Evolutionary conservation across 2,113 vertebrate species (phyloP).

Genomic region (Solenodon paradoxus): DNA sequence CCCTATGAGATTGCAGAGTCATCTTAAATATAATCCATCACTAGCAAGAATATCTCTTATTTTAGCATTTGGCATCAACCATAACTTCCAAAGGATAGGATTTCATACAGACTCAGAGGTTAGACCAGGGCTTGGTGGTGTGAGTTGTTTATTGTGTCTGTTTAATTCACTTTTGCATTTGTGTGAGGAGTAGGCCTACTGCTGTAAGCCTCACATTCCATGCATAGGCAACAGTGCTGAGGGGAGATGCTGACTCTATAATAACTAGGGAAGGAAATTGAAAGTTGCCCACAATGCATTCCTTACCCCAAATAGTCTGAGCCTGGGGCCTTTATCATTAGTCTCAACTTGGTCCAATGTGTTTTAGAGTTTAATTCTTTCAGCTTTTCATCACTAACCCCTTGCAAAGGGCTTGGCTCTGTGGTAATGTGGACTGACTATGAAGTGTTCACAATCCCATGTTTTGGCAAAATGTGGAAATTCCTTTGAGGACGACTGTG

Average conservation of each 20-base stretch:
- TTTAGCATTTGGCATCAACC: slow-evolving; percentile 8
- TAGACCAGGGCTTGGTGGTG: neutral
- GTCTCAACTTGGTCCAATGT: neutral
- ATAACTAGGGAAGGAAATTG: neutral
- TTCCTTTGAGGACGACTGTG: slow-evolving; percentile 57
- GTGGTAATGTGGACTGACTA: neutral
- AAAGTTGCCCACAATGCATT: slow-evolving; percentile 50
- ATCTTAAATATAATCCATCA: slow-evolving; percentile 41
- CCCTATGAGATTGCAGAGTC: neutral
- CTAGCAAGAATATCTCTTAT: neutral
- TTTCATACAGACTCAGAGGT: slow-evolving; percentile 20
- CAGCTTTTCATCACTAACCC: slow-evolving; percentile 43
- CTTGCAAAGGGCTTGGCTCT: slow-evolving; percentile 13
- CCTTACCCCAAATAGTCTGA: slow-evolving; percentile 41
- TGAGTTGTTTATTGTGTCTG: slow-evolving; percentile 40
- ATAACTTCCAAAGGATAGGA: neutral
- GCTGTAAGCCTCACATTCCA: neutral
- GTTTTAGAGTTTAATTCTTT: slow-evolving; percentile 52
- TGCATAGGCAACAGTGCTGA: neutral
- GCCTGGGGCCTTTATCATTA: neutral
- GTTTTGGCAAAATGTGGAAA: slow-evolving; percentile 52
- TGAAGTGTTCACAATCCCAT: slow-evolving; percentile 58
- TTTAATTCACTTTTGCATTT: slow-evolving; percentile 51
- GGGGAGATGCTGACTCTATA: neutral
- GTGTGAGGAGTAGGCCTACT: neutral